These are phyloP conservation scores for Loripinus fragilis DNA, from an alignment of 2,888 invertebrate genomes.

Conservation along the genomic window DNA sequence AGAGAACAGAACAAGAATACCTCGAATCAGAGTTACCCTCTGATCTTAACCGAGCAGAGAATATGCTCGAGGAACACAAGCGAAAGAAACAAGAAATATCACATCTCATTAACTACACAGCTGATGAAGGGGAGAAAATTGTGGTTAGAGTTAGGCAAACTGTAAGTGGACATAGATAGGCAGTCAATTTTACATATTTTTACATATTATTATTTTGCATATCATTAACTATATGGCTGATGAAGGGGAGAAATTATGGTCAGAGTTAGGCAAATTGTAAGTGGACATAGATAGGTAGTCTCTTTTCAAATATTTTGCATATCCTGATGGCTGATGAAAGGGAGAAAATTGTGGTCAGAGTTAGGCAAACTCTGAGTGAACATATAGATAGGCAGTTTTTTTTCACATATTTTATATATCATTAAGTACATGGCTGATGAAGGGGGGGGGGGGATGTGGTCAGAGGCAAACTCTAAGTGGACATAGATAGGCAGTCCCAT, in stretches of 20 bases:
- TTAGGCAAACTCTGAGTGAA: constrained; percentile 86
- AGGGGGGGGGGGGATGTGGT: constrained; percentile 88
- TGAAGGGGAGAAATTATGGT: constrained; percentile 88
- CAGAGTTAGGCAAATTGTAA: constrained; percentile 88
- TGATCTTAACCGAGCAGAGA: constrained; percentile 85
- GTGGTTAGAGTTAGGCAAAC: constrained; percentile 88
- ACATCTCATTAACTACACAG: constrained; percentile 88
- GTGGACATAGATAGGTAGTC: constrained; percentile 29
- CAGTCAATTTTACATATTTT: too few relatives aligned
- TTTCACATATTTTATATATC: constrained; percentile 88
- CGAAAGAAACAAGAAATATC: constrained; percentile 87
- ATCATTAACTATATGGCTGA: constrained; percentile 87
- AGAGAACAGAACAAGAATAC: constrained; percentile 85
- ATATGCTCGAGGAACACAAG: constrained; percentile 87
- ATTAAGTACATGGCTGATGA: constrained; percentile 88
- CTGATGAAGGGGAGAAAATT: constrained; percentile 88
- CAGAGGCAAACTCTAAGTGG: constrained; percentile 86
- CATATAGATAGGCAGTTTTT: background rate
- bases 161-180: constrained; percentile 75
- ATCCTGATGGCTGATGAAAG: constrained; percentile 88
- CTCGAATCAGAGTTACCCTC: constrained; percentile 83
- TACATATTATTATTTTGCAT: too few relatives aligned
- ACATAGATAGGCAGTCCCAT: constrained; percentile 5
- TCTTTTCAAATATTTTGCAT: too few relatives aligned
- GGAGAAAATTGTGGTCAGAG: constrained; percentile 88